Conservation (phyloP, 2,888 invertebrate species). For the Xiphydria camelus region DNA sequence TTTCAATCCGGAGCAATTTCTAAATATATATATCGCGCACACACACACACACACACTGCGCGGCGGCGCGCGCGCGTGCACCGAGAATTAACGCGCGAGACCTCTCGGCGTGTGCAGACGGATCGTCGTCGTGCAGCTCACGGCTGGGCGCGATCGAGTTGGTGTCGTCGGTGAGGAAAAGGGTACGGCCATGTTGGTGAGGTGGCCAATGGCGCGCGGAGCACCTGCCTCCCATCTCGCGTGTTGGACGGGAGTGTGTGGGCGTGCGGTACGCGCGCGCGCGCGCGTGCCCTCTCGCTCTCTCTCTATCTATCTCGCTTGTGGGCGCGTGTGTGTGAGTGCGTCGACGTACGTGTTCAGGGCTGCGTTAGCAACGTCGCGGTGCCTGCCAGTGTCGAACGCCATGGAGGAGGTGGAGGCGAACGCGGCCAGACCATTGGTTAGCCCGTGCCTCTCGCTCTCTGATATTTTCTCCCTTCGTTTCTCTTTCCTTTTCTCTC, state of each 20-base stretch:
- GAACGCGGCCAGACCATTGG: conserved; percentile 10
- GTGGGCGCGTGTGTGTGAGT: conserved; percentile 15
- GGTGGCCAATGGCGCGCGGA: conserved; percentile 56
- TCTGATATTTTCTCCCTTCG: no score
- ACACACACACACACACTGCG: background rate
- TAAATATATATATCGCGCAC: no score
- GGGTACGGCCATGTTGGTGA: conserved; percentile 54
- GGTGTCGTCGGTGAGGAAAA: conserved; percentile 27
- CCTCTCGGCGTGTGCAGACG: conserved; percentile 9
- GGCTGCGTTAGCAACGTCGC: conserved; percentile 2
- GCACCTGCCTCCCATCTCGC: conserved; percentile 56
- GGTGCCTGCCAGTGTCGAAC: conserved; percentile 5
- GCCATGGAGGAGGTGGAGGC: conserved; percentile 10
- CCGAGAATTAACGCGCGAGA: conserved; percentile 12
- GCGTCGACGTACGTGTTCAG: conserved; percentile 14
- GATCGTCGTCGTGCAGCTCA: conserved; percentile 37
- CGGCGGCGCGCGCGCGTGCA: background rate
- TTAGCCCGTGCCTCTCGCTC: conserved; percentile 9
- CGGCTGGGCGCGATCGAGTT: conserved; percentile 38
- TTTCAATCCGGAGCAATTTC: no score
- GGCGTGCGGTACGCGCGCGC: conserved; percentile 41
- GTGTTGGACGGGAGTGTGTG: conserved; percentile 46
- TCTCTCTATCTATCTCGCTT: background rate
- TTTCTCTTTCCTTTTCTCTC: no score
- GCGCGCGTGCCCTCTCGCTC: conserved; percentile 21